Percentiles rank a stretch among this genome's conserved stretches.
Evolutionary conservation across 2,113 vertebrate genomes (phyloP).

Genomic region (Tupaia tana): DNA sequence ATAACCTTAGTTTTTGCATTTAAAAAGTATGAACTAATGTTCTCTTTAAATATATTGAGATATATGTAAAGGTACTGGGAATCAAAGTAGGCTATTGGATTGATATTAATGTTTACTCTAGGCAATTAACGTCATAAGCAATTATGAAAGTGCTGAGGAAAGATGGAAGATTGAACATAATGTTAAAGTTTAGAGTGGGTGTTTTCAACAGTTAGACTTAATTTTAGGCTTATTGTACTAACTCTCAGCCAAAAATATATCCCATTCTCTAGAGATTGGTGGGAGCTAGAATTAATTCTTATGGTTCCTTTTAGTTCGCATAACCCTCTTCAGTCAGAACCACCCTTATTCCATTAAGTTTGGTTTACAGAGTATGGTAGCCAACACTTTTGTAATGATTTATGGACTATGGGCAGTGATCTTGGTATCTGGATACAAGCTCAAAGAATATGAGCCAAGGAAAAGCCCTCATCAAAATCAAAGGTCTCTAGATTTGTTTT

Average conservation of each 20-base stretch:
- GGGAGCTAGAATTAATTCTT: neutral
- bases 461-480: slow-evolving; percentile 51
- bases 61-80: neutral
- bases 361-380: slow-evolving; percentile 29
- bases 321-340: neutral
- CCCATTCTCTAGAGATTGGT: neutral
- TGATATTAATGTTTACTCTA: neutral
- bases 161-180: neutral
- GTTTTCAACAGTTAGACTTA: slow-evolving; percentile 17
- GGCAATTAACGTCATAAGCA: neutral
- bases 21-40: neutral
- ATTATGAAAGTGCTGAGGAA: neutral
- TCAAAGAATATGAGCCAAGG: slow-evolving; percentile 53
- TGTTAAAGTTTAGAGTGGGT: neutral
- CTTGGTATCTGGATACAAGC: slow-evolving; percentile 42
- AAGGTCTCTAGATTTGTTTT: slow-evolving; percentile 53
- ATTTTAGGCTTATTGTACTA: neutral
- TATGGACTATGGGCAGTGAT: slow-evolving; percentile 8
- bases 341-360: slow-evolving; percentile 1
- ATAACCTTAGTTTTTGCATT: neutral
- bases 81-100: neutral
- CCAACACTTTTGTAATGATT: slow-evolving; percentile 52
- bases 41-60: neutral
- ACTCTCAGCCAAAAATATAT: neutral
- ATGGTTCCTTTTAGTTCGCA: neutral